Conservation (phyloP, 2,888 invertebrate genomes). For the Caenorhabditis auriculariae region DNA sequence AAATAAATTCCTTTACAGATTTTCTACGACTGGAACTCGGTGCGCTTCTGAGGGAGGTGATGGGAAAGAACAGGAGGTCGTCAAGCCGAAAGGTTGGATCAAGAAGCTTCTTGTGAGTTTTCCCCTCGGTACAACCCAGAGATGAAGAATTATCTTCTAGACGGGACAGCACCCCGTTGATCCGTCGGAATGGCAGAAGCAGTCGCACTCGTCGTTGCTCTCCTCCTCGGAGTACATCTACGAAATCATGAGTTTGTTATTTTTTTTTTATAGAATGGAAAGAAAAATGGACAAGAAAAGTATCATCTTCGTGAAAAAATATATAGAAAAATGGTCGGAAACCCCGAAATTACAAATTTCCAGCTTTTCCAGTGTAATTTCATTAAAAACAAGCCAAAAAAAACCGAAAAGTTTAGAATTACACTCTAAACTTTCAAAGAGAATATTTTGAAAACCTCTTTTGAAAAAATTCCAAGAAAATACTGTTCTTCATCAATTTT, state of each 20-base stretch:
- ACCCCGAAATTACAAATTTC: no score
- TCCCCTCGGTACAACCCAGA: background rate
- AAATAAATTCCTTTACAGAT: no score
- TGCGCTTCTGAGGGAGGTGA: constrained; percentile 13
- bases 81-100: constrained; percentile 56
- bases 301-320: no score
- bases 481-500: background rate
- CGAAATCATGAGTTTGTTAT: constrained; percentile 74
- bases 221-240: constrained; percentile 94
- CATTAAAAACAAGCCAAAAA: no score
- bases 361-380: no score
- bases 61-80: constrained; percentile 9
- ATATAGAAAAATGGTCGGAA: no score
- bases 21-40: constrained; percentile 12
- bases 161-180: constrained; percentile 51
- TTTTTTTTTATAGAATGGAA: background rate
- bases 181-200: constrained; percentile 49
- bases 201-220: constrained; percentile 84
- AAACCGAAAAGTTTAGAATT: no score
- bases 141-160: constrained; percentile 5
- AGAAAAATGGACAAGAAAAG: background rate
- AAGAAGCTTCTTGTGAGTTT: constrained; percentile 47
- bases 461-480: background rate
- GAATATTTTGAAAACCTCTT: background rate
- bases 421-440: no score